Conservation (phyloP, 2,797 vertebrate species). For the Leptatherina wallacei region DNA sequence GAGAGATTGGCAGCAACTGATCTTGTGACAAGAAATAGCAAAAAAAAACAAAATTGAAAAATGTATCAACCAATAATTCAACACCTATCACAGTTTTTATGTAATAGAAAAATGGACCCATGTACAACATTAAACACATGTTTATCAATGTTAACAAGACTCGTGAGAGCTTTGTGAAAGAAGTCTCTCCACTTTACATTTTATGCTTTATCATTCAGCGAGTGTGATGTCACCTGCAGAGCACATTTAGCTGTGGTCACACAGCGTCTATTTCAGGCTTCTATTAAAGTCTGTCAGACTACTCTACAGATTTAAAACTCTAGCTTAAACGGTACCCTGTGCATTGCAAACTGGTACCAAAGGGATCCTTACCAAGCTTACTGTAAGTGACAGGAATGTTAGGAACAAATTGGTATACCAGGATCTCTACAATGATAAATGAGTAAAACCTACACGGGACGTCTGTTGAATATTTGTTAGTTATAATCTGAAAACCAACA, state of each 20-base stretch:
- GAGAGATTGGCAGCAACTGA: neutral
- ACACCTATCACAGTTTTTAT: neutral
- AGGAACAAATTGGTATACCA: neutral
- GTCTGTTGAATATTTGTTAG: neutral
- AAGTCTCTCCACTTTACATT: neutral
- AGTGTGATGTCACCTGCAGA: conserved; percentile 9
- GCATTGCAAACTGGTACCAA: neutral
- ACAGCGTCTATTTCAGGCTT: neutral
- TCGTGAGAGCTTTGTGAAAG: neutral
- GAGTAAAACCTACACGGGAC: neutral
- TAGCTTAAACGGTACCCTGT: neutral
- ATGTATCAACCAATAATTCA: neutral
- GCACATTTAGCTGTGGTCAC: neutral
- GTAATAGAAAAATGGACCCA: neutral
- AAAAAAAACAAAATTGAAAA: too few species aligned
- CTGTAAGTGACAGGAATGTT: neutral
- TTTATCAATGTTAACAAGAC: neutral
- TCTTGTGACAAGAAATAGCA: neutral
- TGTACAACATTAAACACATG: neutral
- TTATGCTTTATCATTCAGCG: neutral
- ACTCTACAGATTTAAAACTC: neutral
- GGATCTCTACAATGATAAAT: neutral
- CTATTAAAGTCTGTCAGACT: neutral
- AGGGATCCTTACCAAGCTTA: neutral
- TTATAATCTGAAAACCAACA: neutral